A percentile compares a stretch with the other conserved stretches of the same genome.
Evolutionary conservation across 2,797 vertebrate genomes (phyloP).

Genomic region (Macropodus opercularis): DNA sequence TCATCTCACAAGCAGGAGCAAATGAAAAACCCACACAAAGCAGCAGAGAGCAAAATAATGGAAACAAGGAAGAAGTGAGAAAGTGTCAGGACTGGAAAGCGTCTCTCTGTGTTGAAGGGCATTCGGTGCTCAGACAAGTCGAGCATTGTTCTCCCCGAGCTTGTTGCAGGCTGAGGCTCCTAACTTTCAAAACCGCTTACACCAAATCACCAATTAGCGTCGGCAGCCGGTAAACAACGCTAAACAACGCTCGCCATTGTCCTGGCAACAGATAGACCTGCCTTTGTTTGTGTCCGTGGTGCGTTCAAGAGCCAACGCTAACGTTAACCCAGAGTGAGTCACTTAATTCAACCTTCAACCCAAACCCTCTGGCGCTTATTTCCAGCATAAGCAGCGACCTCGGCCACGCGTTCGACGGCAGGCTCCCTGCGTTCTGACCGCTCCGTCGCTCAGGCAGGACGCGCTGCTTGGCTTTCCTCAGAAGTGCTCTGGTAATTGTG

Average conservation of each 20-base stretch:
- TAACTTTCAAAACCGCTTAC: constrained; percentile 88
- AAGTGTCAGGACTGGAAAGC: constrained; percentile 49
- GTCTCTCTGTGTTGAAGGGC: constrained; percentile 61
- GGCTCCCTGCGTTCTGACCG: constrained; percentile 23
- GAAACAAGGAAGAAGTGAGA: constrained; percentile 27
- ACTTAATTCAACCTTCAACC: too few relatives aligned
- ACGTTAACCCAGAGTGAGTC: constrained; percentile 41
- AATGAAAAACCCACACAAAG: constrained; percentile 22
- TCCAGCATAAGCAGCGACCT: constrained; percentile 2
- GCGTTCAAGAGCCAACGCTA: constrained; percentile 59
- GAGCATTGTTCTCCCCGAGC: constrained; percentile 76
- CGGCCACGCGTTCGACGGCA: constrained; percentile 45
- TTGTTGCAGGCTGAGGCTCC: constrained; percentile 70
- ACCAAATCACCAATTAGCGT: constrained; percentile 87
- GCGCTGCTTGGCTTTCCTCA: constrained; percentile 60
- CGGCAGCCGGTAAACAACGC: constrained; percentile 75
- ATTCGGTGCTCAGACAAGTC: constrained; percentile 70
- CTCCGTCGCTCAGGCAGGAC: constrained; percentile 18
- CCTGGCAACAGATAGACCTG: constrained; percentile 59
- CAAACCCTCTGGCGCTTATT: not conserved
- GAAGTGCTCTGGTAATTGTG: constrained; percentile 65
- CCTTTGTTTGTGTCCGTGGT: constrained; percentile 64
- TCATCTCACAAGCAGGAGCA: constrained; percentile 15
- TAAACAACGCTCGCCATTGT: constrained; percentile 81
- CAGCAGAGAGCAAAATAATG: constrained; percentile 29